Conservation (phyloP, 37 sponge, comb jelly and placozoan genomes). For the Ephydatia muelleri region DNA sequence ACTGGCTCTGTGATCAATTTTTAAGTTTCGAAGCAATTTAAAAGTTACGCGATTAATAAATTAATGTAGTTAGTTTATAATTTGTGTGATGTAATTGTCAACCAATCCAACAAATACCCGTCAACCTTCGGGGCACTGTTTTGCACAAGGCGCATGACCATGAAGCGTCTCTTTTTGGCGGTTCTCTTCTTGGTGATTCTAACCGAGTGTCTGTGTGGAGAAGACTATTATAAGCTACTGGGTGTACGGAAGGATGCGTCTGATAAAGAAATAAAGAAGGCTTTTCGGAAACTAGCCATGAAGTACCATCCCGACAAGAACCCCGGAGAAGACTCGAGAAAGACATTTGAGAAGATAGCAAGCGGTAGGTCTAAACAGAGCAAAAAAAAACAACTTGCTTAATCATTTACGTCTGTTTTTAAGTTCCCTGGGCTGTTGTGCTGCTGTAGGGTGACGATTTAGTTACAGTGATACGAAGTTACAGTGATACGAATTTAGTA, state of each 20-base stretch:
- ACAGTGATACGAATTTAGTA: no score
- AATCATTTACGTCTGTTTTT: no score
- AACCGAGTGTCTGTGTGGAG: conserved; percentile 4
- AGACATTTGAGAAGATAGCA: conserved; percentile 72
- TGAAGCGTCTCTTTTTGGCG: background rate
- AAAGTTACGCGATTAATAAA: background rate
- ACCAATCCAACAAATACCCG: background rate
- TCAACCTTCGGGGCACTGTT: no score
- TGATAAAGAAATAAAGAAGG: conserved; percentile 67
- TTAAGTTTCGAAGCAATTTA: background rate
- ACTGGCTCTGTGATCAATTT: background rate
- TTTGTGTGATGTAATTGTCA: background rate
- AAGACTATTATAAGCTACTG: conserved; percentile 72
- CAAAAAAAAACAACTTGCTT: background rate
- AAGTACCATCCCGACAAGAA: conserved; percentile 81
- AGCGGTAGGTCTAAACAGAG: conserved; percentile 34
- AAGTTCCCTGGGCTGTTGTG: background rate
- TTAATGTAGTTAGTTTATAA: background rate
- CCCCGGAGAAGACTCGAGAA: conserved; percentile 52
- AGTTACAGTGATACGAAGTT: no score
- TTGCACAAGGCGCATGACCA: background rate
- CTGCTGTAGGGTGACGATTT: background rate
- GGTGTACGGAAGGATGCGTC: conserved; percentile 64
- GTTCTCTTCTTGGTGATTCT: background rate
- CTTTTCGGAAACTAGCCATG: conserved; percentile 69